phyloP scores from a whole-genome alignment of 2,797 vertebrate genomes.

The Tragopan temminckii region DNA sequence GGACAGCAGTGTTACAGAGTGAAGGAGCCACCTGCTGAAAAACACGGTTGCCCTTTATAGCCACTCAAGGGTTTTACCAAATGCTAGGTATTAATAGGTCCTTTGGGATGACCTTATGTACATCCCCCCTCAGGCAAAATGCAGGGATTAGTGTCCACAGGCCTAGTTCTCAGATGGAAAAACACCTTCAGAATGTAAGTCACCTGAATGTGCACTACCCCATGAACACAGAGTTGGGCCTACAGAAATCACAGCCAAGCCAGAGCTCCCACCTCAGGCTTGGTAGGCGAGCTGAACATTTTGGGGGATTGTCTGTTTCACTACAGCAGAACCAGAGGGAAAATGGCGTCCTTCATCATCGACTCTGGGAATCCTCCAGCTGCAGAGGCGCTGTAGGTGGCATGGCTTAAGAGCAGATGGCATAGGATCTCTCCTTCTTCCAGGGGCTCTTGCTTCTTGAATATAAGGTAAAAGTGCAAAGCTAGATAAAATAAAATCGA shows the following conservation, averaged over 20 bases:
- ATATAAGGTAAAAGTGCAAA: neutral
- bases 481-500: neutral
- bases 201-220: neutral
- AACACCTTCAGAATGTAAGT: neutral
- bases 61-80: neutral
- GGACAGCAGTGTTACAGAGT: accelerated
- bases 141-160: neutral
- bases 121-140: neutral
- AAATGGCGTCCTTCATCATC: neutral
- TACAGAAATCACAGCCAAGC: neutral
- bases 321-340: neutral
- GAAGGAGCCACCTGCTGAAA: neutral
- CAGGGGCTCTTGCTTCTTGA: neutral
- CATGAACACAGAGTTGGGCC: accelerated
- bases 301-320: neutral
- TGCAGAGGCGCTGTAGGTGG: accelerated
- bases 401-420: neutral
- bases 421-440: neutral
- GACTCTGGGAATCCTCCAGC: neutral
- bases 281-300: neutral
- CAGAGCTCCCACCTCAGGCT: neutral
- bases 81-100: neutral
- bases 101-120: neutral
- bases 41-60: neutral
- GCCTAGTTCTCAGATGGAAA: neutral